Percentiles rank a stretch among this genome's conserved stretches.
Conservation (phyloP, 2,113 vertebrate genomes). For the Platichthys stellatus region DNA sequence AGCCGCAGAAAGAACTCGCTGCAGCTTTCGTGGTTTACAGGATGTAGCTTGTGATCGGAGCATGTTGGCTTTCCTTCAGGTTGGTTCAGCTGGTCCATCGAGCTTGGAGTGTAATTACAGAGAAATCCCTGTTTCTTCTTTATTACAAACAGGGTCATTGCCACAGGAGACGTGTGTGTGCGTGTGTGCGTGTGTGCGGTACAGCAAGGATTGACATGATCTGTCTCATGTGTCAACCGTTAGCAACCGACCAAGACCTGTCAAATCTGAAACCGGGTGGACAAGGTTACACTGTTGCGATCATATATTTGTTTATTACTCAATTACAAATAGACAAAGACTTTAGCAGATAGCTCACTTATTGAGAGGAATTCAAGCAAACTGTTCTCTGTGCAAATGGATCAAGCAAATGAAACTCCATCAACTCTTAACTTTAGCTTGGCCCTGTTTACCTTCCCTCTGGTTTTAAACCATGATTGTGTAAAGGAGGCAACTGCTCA, state of each 20-base stretch:
- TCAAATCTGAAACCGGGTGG: neutral
- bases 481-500: neutral
- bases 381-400: no score
- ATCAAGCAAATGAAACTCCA: no score
- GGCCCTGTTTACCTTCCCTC: no score
- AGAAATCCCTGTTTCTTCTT: slow-evolving; percentile 37
- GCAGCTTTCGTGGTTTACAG: slow-evolving; percentile 6
- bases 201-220: neutral
- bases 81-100: slow-evolving; percentile 5
- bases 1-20: slow-evolving; percentile 11
- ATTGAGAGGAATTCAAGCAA: no score
- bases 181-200: neutral
- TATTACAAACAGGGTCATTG: slow-evolving; percentile 54
- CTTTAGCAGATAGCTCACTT: no score
- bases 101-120: slow-evolving; percentile 53
- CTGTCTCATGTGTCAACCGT: neutral
- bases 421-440: no score
- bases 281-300: neutral
- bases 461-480: neutral
- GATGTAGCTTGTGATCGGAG: slow-evolving; percentile 21
- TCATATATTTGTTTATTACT: neutral
- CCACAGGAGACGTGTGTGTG: neutral
- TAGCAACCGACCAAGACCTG: neutral
- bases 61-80: slow-evolving; percentile 32
- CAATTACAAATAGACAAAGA: neutral